phyloP scores from a whole-genome alignment of 2,888 invertebrate species.

The Amphiduros pacificus region DNA sequence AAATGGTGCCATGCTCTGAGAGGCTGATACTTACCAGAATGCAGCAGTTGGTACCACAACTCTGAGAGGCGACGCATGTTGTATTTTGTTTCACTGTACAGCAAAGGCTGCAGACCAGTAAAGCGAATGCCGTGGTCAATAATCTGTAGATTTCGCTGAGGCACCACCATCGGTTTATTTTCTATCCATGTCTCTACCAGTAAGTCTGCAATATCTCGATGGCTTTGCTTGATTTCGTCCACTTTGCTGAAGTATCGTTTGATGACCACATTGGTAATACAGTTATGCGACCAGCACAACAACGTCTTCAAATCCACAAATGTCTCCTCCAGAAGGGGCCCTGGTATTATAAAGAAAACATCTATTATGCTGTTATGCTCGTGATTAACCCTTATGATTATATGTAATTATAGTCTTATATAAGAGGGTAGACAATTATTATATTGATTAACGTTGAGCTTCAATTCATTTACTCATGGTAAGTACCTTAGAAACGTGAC shows the following conservation, averaged over 20 bases:
- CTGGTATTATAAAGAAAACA: conserved; percentile 22
- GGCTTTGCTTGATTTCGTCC: conserved; percentile 32
- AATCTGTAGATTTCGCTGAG: conserved; percentile 22
- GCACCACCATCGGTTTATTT: conserved; percentile 34
- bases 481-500: too few species aligned
- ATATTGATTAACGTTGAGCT: too few species aligned
- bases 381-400: too few species aligned
- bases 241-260: conserved; percentile 33
- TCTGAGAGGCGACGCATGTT: conserved; percentile 54
- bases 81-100: conserved; percentile 52
- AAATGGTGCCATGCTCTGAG: too few species aligned
- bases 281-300: conserved; percentile 34
- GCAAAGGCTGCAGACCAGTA: conserved; percentile 43
- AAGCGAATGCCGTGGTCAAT: conserved; percentile 31
- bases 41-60: conserved; percentile 60
- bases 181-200: conserved; percentile 41
- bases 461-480: too few species aligned
- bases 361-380: too few species aligned
- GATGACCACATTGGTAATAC: conserved; percentile 28
- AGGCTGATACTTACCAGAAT: conserved; percentile 44
- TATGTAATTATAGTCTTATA: too few species aligned
- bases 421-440: too few species aligned
- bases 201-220: conserved; percentile 40
- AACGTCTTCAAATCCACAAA: conserved; percentile 34
- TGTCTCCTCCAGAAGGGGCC: conserved; percentile 23